Evolutionary conservation across 2,113 vertebrate genomes (phyloP), one percentile per base, ranked within the genome.

Genomic region (Oplegnathus fasciatus): DNA sequence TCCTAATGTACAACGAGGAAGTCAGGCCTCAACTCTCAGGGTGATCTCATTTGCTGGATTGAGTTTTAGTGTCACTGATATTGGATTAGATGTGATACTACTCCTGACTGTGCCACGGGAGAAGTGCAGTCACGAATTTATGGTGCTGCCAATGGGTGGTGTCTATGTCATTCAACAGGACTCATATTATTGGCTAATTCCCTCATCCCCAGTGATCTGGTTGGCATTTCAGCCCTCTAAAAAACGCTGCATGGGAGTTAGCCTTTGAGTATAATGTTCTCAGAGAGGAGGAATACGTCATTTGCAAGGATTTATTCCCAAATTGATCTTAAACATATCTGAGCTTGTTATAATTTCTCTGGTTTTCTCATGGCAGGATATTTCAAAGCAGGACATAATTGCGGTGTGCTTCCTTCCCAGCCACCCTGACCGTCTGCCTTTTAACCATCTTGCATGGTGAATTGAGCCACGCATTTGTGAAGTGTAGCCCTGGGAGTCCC

Each of bases 381-480:
- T 84, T 93, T 92, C 85, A 93, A 86, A 89, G 87, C 77, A 69
- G 77, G 76, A 82, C 76, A 90, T 94, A 94, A 95, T 92, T 94
- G 90, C 52, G 3, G 70, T 60, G 74, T 1, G n/a, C 85, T 89
- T 92, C 87, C 80, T 85, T 89, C 71, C 71, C 78, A 52, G 86
- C 72, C 84, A 74, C 89, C 80, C 89, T 88, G 84, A 91, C 89
- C 75, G 62, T 82, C 87, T 84, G 88, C 86, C 86, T 93, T 91
- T 93, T 93, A 93, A 89, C 90, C 92, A 81, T 88, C 88, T 83
- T 80, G 86, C 80, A 85, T 48, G 78, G 78, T 70, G 88, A 89
- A 93, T 87, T 80, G 83, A 93, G 90, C 87, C 86, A 88, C 66
- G 20, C 91, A 94, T 94, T 95, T 94, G 93, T 94, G 94, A 92